phyloP scores from a whole-genome alignment of 2,797 vertebrate species.

The Girardinus metallicus region DNA sequence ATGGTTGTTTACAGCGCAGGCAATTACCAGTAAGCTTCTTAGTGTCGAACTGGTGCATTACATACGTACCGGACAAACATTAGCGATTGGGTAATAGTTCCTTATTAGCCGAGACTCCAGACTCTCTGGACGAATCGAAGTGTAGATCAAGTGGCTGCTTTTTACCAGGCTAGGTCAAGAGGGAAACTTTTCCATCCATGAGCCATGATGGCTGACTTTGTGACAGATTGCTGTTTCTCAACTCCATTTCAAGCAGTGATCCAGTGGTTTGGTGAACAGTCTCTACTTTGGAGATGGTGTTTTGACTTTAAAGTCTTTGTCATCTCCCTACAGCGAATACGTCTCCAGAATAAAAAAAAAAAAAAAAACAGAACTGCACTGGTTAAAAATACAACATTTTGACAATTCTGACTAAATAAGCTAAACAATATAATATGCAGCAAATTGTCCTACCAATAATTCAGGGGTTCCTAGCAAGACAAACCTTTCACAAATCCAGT shows the following conservation, averaged over 20 bases:
- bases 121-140: too few species aligned
- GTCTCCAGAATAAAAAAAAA: not conserved
- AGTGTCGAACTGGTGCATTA: too few species aligned
- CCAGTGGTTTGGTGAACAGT: not conserved
- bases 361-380: not conserved
- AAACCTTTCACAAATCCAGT: not conserved
- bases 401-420: not conserved
- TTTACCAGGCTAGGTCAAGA: too few species aligned
- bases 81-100: too few species aligned
- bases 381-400: not conserved
- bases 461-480: not conserved
- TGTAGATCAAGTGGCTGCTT: too few species aligned
- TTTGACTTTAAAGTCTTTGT: not conserved
- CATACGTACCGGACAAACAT: too few species aligned
- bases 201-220: not conserved
- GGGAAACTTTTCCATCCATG: not conserved
- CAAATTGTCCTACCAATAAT: not conserved
- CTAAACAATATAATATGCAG: not conserved
- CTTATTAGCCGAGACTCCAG: too few species aligned
- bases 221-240: not conserved
- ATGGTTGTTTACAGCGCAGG: too few species aligned
- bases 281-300: not conserved
- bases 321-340: not conserved
- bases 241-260: not conserved
- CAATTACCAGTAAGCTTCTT: too few species aligned